These are phyloP conservation scores for Petroica traversi DNA, from an alignment of 2,113 vertebrate species.

Conservation along the genomic window DNA sequence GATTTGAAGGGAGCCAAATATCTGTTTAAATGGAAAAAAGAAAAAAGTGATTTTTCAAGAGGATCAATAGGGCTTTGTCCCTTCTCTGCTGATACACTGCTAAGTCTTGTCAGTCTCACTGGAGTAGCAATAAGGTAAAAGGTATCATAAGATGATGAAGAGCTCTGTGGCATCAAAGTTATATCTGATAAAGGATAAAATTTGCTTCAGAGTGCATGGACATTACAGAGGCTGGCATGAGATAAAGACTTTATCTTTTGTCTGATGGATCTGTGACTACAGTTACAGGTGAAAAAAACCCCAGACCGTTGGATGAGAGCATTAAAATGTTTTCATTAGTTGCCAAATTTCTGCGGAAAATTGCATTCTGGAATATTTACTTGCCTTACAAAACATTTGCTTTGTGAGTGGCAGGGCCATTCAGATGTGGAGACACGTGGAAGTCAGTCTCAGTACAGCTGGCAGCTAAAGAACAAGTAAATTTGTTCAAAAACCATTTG, in stretches of 20 bases:
- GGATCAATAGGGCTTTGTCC: background rate
- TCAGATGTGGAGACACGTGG: background rate
- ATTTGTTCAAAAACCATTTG: background rate
- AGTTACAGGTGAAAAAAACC: background rate
- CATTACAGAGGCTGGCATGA: background rate
- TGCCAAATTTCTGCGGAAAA: background rate
- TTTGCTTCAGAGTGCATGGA: background rate
- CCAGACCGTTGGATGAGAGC: background rate
- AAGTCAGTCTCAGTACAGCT: background rate
- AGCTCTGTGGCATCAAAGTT: background rate
- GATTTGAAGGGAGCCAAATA: background rate
- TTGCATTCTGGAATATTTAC: background rate
- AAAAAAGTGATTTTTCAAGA: background rate
- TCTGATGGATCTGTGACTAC: background rate
- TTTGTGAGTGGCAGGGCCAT: background rate
- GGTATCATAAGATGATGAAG: background rate
- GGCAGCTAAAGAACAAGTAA: background rate
- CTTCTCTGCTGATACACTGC: background rate
- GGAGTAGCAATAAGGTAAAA: background rate
- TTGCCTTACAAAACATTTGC: background rate
- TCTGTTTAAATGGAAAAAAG: background rate
- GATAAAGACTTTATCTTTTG: background rate
- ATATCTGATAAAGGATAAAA: background rate
- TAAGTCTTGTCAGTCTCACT: background rate
- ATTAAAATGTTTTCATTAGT: background rate